Base-by-base conservation (phyloP, 2,113 vertebrate genomes). In the Hippolais icterina region DNA sequence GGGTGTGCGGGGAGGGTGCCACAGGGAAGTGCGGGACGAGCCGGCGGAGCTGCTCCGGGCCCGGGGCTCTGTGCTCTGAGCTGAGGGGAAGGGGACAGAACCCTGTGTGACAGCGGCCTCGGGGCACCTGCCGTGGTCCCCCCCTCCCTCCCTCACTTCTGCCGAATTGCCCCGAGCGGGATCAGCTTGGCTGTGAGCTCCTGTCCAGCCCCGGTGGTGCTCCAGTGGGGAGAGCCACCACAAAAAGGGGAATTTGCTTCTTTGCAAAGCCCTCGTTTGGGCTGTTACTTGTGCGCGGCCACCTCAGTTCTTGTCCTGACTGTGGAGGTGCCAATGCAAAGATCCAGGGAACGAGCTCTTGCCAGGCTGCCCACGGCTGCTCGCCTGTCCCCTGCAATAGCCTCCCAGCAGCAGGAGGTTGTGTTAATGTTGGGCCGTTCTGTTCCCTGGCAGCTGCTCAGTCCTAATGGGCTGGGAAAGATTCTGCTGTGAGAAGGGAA, bases 81-180 rank as follows among this genome's bases (percentile, higher is more conserved):
- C 47, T 28, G 24, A 25, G 53, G 12, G 44, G 52, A n/a, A 25
- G 21, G 47, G 33, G 64, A 1, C 25, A 8, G 24, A 31, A 2
- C 6, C 5, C 24, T 4, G 15, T 42, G 65, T n/a, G 89, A 18
- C 77, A 7, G 42, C 46, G n/a, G 31, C 21, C 31, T 12, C 20
- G 77, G n/a, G 5, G 1, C 5, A 3, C 66, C 68, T n/a, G 71
- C 72, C 13, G 0, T 14, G 37, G 13, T 18, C 2, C 44, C 9
- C 8, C 28, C 14, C 15, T 8, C 2, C 18, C 27, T 42, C 49
- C 12, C 13, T 54, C 20, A 0, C 20, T 6, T 16, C 2, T 3
- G 37, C 10, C 42, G 1, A 20, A 12, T 19, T 15, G 39, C 44
- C 6, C 11, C 6, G 54, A 46, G 46, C 2, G 0, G 52, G 15